These are phyloP conservation scores for Corythaeola cristata DNA, from an alignment of 2,113 vertebrate genomes.

Conservation along the genomic window DNA sequence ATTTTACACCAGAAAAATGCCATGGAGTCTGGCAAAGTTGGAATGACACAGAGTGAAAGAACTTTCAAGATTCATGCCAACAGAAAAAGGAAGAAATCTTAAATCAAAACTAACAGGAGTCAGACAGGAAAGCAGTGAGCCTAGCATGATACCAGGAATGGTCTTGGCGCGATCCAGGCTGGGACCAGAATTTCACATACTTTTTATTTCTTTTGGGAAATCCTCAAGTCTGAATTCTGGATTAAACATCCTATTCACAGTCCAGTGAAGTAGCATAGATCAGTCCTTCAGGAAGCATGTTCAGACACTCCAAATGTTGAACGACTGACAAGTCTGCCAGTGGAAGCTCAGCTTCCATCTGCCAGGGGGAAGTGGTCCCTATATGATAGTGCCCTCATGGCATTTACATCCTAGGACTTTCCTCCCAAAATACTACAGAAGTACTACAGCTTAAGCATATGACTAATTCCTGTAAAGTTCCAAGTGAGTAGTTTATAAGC, in stretches of 20 bases:
- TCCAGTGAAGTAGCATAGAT: not conserved
- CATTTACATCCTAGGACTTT: not conserved
- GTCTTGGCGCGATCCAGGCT: not conserved
- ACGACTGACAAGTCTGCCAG: not conserved
- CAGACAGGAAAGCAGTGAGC: constrained; percentile 31
- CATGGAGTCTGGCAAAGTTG: not conserved
- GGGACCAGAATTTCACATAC: constrained; percentile 17
- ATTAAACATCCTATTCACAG: not conserved
- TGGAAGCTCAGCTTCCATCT: not conserved
- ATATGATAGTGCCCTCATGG: not conserved
- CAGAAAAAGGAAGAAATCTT: constrained; percentile 7
- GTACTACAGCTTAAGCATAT: not conserved
- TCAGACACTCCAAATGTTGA: not conserved
- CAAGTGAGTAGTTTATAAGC: not conserved
- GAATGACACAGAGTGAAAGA: not conserved
- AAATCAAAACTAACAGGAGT: constrained; percentile 35
- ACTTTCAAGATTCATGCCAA: not conserved
- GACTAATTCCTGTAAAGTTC: not conserved
- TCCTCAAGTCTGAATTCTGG: constrained; percentile 13
- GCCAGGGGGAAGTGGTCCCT: not conserved
- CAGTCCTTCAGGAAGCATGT: not conserved
- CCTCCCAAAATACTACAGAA: not conserved
- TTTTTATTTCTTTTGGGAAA: constrained; percentile 51
- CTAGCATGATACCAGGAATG: not conserved
- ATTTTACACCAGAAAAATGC: not conserved